Percentiles rank a stretch among this genome's conserved stretches.
phyloP scores from a whole-genome alignment of 2,113 vertebrate genomes.

The Agapornis roseicollis region DNA sequence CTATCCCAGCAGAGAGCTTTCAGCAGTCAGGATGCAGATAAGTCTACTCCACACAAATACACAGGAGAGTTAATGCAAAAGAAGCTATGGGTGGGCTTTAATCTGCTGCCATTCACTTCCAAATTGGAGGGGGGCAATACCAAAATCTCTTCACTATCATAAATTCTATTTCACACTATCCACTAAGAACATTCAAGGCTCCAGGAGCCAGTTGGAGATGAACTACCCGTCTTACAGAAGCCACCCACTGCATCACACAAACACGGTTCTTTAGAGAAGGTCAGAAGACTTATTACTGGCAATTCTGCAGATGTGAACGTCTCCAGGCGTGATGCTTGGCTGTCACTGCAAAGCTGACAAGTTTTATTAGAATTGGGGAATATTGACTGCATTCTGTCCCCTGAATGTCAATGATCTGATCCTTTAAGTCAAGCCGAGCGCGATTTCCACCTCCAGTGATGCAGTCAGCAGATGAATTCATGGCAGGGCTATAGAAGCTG shows the following conservation, averaged over 20 bases:
- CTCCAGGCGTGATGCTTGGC: neutral
- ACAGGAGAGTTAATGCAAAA: neutral
- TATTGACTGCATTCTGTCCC: neutral
- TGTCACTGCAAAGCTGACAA: slow-evolving; percentile 10
- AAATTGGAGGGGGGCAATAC: neutral
- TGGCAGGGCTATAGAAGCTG: neutral
- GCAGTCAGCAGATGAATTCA: neutral
- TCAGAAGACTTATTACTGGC: neutral
- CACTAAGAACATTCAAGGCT: neutral
- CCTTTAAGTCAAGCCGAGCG: neutral
- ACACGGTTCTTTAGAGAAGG: neutral
- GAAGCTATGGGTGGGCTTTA: neutral
- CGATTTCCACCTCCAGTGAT: neutral
- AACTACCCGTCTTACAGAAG: neutral
- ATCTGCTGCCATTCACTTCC: neutral
- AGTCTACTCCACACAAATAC: neutral
- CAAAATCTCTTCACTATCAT: neutral
- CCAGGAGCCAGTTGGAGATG: neutral
- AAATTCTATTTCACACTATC: fast-evolving
- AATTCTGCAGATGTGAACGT: neutral
- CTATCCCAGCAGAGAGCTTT: neutral
- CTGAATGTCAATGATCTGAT: slow-evolving; percentile 1
- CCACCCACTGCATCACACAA: neutral
- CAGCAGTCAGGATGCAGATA: neutral
- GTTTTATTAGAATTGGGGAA: neutral